Percentiles rank a stretch among this genome's conserved stretches.
These are phyloP conservation scores for Philopotamus ludificatus DNA, from an alignment of 1,140 invertebrate species.

Conservation along the genomic window DNA sequence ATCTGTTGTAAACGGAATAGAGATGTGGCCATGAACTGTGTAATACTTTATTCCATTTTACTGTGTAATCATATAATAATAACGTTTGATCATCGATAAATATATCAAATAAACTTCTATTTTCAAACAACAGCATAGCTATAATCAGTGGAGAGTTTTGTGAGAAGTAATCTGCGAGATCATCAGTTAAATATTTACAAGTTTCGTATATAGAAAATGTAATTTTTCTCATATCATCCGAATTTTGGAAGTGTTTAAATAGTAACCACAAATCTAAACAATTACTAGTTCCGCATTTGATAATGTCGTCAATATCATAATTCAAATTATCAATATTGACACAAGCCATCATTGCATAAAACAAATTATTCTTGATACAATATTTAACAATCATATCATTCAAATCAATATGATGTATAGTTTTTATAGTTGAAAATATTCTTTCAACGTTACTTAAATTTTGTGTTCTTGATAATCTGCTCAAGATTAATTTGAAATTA, in stretches of 20 bases:
- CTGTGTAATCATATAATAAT: slow-evolving; percentile 45
- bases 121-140: slow-evolving; percentile 52
- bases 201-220: slow-evolving; percentile 54
- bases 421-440: slow-evolving; percentile 55
- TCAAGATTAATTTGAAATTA: slow-evolving; percentile 55
- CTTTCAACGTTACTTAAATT: slow-evolving; percentile 56
- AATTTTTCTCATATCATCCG: slow-evolving; percentile 51
- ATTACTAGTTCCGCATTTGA: slow-evolving; percentile 49
- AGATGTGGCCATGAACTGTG: slow-evolving; percentile 50
- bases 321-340: slow-evolving; percentile 49
- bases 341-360: slow-evolving; percentile 53
- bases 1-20: slow-evolving; percentile 51
- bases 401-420: slow-evolving; percentile 57
- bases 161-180: slow-evolving; percentile 51
- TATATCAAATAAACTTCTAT: slow-evolving; percentile 52
- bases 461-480: slow-evolving; percentile 54
- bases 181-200: slow-evolving; percentile 52
- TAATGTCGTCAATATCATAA: slow-evolving; percentile 29
- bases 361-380: slow-evolving; percentile 57
- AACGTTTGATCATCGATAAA: slow-evolving; percentile 50
- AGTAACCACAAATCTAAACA: slow-evolving; percentile 54
- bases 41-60: slow-evolving; percentile 27
- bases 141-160: slow-evolving; percentile 51
- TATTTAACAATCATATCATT: slow-evolving; percentile 56
- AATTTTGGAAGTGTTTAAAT: slow-evolving; percentile 54